Percentiles rank a stretch among this genome's conserved stretches.
These are phyloP conservation scores for Mesorhabditis belari DNA, from an alignment of 2,888 invertebrate species.

Conservation along the genomic window DNA sequence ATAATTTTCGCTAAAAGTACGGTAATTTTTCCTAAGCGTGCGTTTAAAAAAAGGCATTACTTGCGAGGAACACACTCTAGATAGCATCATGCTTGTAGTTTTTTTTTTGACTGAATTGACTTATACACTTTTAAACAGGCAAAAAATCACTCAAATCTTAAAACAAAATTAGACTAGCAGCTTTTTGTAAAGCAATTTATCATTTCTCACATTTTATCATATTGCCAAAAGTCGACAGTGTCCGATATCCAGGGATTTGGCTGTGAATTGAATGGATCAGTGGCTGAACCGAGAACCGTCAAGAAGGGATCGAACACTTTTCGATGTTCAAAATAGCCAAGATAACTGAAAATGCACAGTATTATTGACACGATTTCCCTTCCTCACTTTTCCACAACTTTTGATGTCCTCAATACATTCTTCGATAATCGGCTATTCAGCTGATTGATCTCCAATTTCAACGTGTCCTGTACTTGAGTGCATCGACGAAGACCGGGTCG, in stretches of 20 bases:
- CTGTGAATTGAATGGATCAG: conserved; percentile 46
- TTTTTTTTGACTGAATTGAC: too few species aligned
- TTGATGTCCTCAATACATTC: conserved; percentile 80
- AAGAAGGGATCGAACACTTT: conserved; percentile 91
- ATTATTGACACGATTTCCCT: not conserved
- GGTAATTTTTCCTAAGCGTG: too few species aligned
- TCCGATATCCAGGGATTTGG: conserved; percentile 96
- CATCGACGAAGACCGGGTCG: conserved; percentile 48
- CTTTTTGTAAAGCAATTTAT: too few species aligned
- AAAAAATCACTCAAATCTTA: too few species aligned
- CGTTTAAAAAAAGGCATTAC: too few species aligned
- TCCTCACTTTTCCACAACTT: conserved; percentile 84
- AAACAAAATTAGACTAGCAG: too few species aligned
- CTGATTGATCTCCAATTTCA: conserved; percentile 68
- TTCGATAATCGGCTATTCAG: conserved; percentile 64
- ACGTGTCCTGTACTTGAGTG: conserved; percentile 54
- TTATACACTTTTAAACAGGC: too few species aligned
- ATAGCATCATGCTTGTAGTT: too few species aligned
- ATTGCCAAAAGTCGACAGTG: conserved; percentile 92
- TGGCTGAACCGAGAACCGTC: conserved; percentile 73
- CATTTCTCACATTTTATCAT: conserved; percentile 72
- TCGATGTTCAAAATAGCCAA: conserved; percentile 70
- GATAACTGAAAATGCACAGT: conserved; percentile 19
- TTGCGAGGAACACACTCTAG: too few species aligned
- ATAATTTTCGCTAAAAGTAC: too few species aligned